These are phyloP conservation scores for Globia sparganii DNA, from an alignment of 2,888 invertebrate species.

Conservation along the genomic window DNA sequence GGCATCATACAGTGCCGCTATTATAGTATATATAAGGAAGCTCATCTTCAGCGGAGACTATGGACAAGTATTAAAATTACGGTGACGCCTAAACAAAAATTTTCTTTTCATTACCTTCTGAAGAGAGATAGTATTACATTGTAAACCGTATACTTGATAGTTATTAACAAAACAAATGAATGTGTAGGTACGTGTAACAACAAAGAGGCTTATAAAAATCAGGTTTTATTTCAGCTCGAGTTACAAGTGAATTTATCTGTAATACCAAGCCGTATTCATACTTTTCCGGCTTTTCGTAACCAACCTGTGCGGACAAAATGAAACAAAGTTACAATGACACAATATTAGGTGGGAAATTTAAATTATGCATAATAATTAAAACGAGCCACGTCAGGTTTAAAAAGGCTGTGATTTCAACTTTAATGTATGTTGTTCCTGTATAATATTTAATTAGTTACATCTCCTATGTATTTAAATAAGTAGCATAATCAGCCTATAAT, in stretches of 20 bases:
- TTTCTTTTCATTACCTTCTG: constrained; percentile 22
- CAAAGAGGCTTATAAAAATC: constrained; percentile 36
- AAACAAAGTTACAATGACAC: constrained; percentile 61
- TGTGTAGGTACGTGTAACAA: constrained; percentile 17
- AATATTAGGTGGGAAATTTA: constrained; percentile 52
- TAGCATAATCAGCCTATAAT: too few species aligned
- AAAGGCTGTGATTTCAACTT: constrained; percentile 26
- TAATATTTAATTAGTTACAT: not conserved
- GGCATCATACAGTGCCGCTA: not conserved
- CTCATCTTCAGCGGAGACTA: not conserved
- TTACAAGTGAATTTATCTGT: constrained; percentile 54
- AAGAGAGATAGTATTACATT: constrained; percentile 24
- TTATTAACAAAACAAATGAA: constrained; percentile 35
- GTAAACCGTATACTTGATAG: constrained; percentile 36
- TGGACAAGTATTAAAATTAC: constrained; percentile 15
- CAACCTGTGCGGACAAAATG: constrained; percentile 35
- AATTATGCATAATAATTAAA: constrained; percentile 61
- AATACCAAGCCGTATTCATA: constrained; percentile 45
- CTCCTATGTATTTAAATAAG: not conserved
- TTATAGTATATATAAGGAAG: not conserved
- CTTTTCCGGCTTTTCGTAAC: constrained; percentile 48
- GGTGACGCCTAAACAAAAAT: not conserved
- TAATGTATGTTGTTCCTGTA: constrained; percentile 1
- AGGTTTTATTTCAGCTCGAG: constrained; percentile 33
- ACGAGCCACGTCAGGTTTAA: constrained; percentile 26